Percentiles rank a stretch among this genome's conserved stretches.
Conservation (phyloP, 2,113 vertebrate species). For the Epinephelus moara region DNA sequence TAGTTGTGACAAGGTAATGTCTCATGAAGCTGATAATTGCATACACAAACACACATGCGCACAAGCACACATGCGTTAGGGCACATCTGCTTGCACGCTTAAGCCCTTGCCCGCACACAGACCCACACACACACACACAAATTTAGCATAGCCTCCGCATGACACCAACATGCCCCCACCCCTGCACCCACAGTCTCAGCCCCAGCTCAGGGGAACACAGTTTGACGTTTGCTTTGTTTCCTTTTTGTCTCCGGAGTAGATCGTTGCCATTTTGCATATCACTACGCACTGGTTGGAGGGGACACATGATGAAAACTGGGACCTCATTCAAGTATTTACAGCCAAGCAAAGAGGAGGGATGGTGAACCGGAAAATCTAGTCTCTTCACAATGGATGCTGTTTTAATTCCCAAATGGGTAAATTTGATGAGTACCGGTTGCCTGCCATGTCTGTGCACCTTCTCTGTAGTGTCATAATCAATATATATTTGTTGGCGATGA, state of each 20-base stretch:
- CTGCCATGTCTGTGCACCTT: not conserved
- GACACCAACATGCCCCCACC: slow-evolving; percentile 43
- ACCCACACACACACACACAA: slow-evolving; percentile 22
- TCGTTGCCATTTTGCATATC: slow-evolving; percentile 78
- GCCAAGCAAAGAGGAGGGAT: slow-evolving; percentile 25
- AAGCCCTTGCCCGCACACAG: slow-evolving; percentile 44
- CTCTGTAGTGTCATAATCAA: not conserved
- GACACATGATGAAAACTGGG: slow-evolving; percentile 66
- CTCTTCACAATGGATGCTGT: slow-evolving; percentile 42
- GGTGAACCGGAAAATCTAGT: slow-evolving; percentile 44
- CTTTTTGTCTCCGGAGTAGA: slow-evolving; percentile 64
- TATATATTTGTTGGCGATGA: not conserved
- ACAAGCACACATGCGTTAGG: slow-evolving; percentile 42
- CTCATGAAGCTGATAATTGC: slow-evolving; percentile 58
- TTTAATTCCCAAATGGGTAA: slow-evolving; percentile 51
- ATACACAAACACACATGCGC: slow-evolving; percentile 47
- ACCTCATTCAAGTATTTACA: slow-evolving; percentile 66
- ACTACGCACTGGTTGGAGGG: slow-evolving; percentile 65
- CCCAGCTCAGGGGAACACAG: slow-evolving; percentile 65
- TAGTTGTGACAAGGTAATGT: slow-evolving; percentile 46
- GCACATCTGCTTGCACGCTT: slow-evolving; percentile 62
- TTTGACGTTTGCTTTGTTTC: slow-evolving; percentile 81
- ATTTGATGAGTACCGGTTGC: slow-evolving; percentile 14
- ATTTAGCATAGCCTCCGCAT: slow-evolving; percentile 42
- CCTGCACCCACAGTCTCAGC: slow-evolving; percentile 15